Evolutionary conservation across 2,888 invertebrate species (phyloP), one percentile per base, ranked within the genome.

Genomic region (Galeruca laticollis): DNA sequence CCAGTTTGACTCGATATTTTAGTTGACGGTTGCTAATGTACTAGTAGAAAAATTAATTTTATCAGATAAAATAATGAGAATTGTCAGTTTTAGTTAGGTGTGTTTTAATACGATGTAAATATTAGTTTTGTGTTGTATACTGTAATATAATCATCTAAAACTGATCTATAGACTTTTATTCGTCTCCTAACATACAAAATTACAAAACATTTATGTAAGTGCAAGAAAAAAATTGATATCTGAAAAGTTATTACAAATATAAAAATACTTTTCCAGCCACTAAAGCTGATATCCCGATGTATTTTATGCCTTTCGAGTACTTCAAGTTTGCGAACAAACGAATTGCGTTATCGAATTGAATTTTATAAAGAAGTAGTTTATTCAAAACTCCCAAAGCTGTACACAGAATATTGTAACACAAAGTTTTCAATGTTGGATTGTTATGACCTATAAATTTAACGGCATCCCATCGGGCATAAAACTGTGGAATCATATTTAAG

Each of bases 261-360:
- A 13, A 40, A n/a, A 43, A n/a, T 6, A n/a, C n/a, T n/a, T 13
- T 43, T 43, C 15, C n/a, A n/a, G n/a, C n/a, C n/a, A n/a, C n/a
- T n/a, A n/a, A n/a, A n/a, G 43, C n/a, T n/a, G 15, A 43, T 43
- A 43, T 43, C 6, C 43, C 43, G 43, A 13, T 43, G n/a, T n/a
- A 43, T n/a, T 43, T 43, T 4, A 43, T n/a, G n/a, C 15, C n/a
- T 33, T 33, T 9, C 8, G 4, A 6, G 33, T 33, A 33, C 43
- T 43, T 43, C n/a, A n/a, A 43, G 43, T 43, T 43, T 43, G 43
- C 13, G 6, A 43, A 43, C 43, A 43, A 43, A 43, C 43, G n/a
- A 43, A n/a, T 15, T 43, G n/a, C 6, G 26, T 3, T 1, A 26
- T 26, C 6, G 26, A 26, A 5, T 26, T 26, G 26, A 26, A 26